Evolutionary conservation across 2,888 invertebrate genomes (phyloP).

Genomic region (Julus scandinavius): DNA sequence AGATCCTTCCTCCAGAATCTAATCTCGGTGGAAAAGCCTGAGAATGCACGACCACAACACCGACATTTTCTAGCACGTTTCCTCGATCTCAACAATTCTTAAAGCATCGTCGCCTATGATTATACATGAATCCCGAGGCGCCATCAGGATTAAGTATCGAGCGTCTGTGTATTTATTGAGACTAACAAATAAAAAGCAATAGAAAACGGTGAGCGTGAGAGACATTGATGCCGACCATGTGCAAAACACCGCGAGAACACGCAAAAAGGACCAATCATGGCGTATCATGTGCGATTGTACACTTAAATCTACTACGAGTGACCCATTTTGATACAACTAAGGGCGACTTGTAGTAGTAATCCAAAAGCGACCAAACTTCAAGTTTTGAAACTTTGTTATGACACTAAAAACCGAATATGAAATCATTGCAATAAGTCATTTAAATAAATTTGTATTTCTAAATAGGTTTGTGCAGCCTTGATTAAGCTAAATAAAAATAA

Average conservation of each 20-base stretch:
- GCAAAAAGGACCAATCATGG: background rate
- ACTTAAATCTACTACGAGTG: too few species aligned
- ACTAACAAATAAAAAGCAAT: conserved; percentile 15
- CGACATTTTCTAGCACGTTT: background rate
- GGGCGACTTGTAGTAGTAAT: too few species aligned
- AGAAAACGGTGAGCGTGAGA: background rate
- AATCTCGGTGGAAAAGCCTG: conserved; percentile 14
- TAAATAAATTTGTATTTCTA: too few species aligned
- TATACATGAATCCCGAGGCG: background rate
- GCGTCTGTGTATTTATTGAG: background rate
- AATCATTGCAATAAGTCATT: too few species aligned
- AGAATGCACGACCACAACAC: background rate
- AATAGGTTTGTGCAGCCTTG: too few species aligned
- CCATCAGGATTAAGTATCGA: conserved; percentile 30
- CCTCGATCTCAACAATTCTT: conserved; percentile 6
- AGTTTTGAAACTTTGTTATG: too few species aligned
- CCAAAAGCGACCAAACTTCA: too few species aligned
- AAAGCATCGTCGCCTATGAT: background rate
- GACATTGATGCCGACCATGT: background rate
- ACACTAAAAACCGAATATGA: too few species aligned
- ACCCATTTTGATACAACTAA: too few species aligned
- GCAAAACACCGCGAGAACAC: background rate
- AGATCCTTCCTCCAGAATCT: conserved; percentile 23
- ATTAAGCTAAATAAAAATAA: too few species aligned
- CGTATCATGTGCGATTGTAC: too few species aligned